Base-by-base conservation (phyloP, 2,888 invertebrate species). In the Heterodera filipjevi region DNA sequence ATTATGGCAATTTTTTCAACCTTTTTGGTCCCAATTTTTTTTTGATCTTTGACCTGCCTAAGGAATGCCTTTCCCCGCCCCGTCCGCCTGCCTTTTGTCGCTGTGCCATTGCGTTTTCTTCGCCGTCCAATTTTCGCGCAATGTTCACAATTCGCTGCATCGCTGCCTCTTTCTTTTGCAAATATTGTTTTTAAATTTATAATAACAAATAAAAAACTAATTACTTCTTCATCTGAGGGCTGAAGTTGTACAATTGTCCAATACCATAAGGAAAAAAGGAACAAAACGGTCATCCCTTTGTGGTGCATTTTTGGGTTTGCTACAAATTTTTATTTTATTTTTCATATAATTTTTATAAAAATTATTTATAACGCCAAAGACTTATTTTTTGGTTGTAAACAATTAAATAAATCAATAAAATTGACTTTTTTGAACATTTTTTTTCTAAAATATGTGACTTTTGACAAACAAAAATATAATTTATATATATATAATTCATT, bases 361-460 rank as follows among this genome's bases (percentile, higher is more conserved):
- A 53, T n/a, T n/a, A n/a, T n/a, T n/a, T n/a, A n/a, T n/a, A n/a
- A n/a, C n/a, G 22, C 22, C 53, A 53, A 22, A 22, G 6, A 22
- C 19, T 19, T n/a, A 19, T 53, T 19, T 53, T n/a, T 14, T 19
- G 6, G 16, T 53, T 16, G 1, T 22, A 53, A 6, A 2, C 6
- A 53, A 53, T 53, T 53, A 16, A 53, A 53, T 53, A 53, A 53
- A 53, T 53, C 53, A 53, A 53, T 53, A 16, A 53, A 53, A 53
- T 53, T 22, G 49, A 5, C 49, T 19, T 53, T 53, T 53, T n/a
- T 16, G 19, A 53, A 53, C 22, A 53, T 53, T 53, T 53, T 22
- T 19, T 53, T 22, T 19, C 6, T 6, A 1, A 53, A 53, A 53
- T 6, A 53, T 22, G 22, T 6, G 53, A 22, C 16, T 53, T 14